Conservation (phyloP, 1,140 invertebrate genomes). For the Choristoneura fumiferana region DNA sequence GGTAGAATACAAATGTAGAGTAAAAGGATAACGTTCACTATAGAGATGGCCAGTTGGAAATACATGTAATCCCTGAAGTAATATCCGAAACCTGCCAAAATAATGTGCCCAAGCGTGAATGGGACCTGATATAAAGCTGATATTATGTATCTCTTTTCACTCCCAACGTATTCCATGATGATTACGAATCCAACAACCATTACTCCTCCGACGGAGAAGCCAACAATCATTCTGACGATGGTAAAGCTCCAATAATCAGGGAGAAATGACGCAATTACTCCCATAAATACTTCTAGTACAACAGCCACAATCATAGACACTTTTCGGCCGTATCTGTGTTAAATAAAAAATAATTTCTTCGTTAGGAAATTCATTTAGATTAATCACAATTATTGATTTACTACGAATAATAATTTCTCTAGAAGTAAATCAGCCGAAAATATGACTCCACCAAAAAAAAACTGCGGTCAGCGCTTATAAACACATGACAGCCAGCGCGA, state of each 20-base stretch:
- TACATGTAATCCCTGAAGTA: slow-evolving; percentile 76
- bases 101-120: slow-evolving; percentile 78
- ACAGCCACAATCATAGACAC: slow-evolving; percentile 79
- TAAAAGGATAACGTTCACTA: slow-evolving; percentile 75
- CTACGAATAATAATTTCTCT: too few relatives aligned
- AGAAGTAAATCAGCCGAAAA: too few relatives aligned
- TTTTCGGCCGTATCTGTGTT: slow-evolving; percentile 82
- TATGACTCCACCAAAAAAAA: too few relatives aligned
- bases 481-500: too few relatives aligned
- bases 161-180: slow-evolving; percentile 74
- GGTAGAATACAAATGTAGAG: slow-evolving; percentile 82
- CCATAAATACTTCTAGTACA: slow-evolving; percentile 79
- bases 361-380: too few relatives aligned
- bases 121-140: slow-evolving; percentile 80
- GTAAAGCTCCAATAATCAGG: slow-evolving; percentile 83
- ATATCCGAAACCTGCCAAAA: slow-evolving; percentile 78
- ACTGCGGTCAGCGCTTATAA: too few relatives aligned
- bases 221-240: slow-evolving; percentile 80
- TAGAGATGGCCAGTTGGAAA: slow-evolving; percentile 78
- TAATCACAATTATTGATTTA: too few relatives aligned
- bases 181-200: slow-evolving; percentile 81
- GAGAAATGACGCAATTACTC: slow-evolving; percentile 79
- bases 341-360: background rate
- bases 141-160: slow-evolving; percentile 78
- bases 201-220: slow-evolving; percentile 80